Evolutionary conservation across 2,888 invertebrate species (phyloP).

Genomic region (Sesia apiformis): DNA sequence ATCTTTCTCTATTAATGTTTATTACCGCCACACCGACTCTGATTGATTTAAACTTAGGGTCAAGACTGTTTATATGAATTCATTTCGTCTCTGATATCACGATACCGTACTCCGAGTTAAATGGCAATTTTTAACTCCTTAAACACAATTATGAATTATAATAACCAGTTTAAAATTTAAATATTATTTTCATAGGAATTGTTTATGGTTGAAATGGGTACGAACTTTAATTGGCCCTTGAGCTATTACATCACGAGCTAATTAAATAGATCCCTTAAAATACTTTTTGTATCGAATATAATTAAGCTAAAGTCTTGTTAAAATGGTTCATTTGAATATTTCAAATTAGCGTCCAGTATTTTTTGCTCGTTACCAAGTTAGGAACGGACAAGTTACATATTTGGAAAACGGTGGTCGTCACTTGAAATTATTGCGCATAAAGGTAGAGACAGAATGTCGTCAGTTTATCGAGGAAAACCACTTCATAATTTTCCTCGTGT

Average conservation of each 20-base stretch:
- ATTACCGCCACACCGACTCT: conserved; percentile 17
- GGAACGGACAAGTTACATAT: conserved; percentile 49
- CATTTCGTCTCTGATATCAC: background rate
- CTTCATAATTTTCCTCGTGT: conserved; percentile 28
- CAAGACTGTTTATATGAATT: conserved; percentile 3
- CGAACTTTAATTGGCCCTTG: too few relatives aligned
- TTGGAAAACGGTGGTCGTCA: conserved; percentile 34
- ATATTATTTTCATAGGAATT: too few relatives aligned
- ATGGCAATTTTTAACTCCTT: too few relatives aligned
- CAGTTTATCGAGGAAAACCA: conserved; percentile 27
- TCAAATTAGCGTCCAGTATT: conserved; percentile 23
- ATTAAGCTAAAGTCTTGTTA: background rate
- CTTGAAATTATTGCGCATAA: conserved; percentile 25
- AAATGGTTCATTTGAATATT: conserved; percentile 12
- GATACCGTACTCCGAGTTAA: background rate
- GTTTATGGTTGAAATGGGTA: too few relatives aligned
- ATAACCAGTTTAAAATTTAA: too few relatives aligned
- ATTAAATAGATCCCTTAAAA: too few relatives aligned
- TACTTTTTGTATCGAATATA: too few relatives aligned
- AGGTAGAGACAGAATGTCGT: conserved; percentile 20
- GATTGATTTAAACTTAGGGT: conserved; percentile 10
- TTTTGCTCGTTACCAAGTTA: conserved; percentile 31
- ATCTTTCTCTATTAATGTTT: conserved; percentile 33
- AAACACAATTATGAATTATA: too few relatives aligned
- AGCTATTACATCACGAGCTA: too few relatives aligned